Evolutionary conservation across 2,888 invertebrate genomes (phyloP).

Genomic region (Idaea biselata): DNA sequence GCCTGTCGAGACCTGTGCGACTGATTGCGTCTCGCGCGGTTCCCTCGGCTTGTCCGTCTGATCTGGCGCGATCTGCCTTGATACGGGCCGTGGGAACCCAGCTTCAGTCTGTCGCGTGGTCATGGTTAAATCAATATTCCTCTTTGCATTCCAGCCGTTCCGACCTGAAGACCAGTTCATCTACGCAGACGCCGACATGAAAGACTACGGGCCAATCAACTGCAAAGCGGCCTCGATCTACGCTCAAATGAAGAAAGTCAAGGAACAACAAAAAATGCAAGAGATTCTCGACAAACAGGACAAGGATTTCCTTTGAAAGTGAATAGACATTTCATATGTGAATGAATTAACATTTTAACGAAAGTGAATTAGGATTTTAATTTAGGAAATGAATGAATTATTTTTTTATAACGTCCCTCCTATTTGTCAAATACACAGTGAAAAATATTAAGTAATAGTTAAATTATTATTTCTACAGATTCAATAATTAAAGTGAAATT

Average conservation of each 20-base stretch:
- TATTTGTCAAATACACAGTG: too few relatives aligned
- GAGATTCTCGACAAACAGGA: conserved; percentile 52
- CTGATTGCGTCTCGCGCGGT: too few relatives aligned
- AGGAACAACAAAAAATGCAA: conserved; percentile 74
- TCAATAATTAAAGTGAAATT: too few relatives aligned
- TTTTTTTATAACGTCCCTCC: neutral
- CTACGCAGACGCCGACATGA: conserved; percentile 94
- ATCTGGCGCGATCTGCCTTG: too few relatives aligned
- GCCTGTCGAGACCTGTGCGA: too few relatives aligned
- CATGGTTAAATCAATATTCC: neutral
- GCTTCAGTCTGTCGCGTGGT: too few relatives aligned
- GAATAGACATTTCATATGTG: neutral
- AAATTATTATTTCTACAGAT: too few relatives aligned
- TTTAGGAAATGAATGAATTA: neutral
- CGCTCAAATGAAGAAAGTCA: conserved; percentile 86
- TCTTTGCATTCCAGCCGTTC: conserved; percentile 83
- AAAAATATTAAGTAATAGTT: too few relatives aligned
- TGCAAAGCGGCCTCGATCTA: conserved; percentile 94
- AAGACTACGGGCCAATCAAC: conserved; percentile 94
- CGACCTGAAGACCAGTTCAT: conserved; percentile 89
- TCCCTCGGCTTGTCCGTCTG: too few relatives aligned
- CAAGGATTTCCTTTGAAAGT: conserved; percentile 3
- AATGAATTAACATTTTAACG: neutral
- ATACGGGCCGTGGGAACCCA: too few relatives aligned
- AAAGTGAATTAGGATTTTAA: neutral